These are phyloP conservation scores for Mugil cephalus DNA, from an alignment of 2,113 vertebrate species.

Conservation along the genomic window DNA sequence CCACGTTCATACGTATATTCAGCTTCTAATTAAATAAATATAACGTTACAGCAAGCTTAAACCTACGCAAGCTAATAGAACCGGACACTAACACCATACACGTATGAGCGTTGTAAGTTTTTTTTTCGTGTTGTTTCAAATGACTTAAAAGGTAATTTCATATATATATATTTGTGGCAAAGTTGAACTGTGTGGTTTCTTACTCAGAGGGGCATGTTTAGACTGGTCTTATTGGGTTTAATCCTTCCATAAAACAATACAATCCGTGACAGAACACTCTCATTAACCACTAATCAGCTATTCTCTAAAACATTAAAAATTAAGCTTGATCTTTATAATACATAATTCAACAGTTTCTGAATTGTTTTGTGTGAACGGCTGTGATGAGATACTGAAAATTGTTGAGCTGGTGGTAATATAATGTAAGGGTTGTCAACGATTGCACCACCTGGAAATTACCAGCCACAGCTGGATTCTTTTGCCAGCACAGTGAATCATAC, in stretches of 20 bases:
- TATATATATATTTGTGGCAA: no score
- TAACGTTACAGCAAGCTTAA: background rate
- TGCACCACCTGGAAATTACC: constrained; percentile 37
- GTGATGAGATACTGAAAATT: background rate
- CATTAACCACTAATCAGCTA: no score
- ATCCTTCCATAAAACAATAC: no score
- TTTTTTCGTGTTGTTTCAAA: background rate
- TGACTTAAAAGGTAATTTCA: background rate
- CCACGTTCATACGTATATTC: background rate
- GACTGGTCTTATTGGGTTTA: no score
- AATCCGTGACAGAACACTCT: no score
- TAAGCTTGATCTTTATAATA: no score
- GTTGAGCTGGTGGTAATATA: no score
- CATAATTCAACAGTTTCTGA: background rate
- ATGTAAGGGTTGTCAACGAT: constrained; percentile 5
- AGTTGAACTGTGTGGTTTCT: no score
- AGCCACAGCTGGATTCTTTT: constrained; percentile 12
- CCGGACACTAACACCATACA: no score
- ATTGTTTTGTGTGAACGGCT: background rate
- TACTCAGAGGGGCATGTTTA: no score
- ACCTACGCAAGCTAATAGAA: background rate
- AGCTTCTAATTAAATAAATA: background rate
- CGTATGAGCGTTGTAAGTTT: background rate
- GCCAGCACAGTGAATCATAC: constrained; percentile 18
- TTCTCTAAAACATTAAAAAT: no score